These are phyloP conservation scores for Clarias magur DNA, from an alignment of 2,113 vertebrate genomes.

Conservation along the genomic window DNA sequence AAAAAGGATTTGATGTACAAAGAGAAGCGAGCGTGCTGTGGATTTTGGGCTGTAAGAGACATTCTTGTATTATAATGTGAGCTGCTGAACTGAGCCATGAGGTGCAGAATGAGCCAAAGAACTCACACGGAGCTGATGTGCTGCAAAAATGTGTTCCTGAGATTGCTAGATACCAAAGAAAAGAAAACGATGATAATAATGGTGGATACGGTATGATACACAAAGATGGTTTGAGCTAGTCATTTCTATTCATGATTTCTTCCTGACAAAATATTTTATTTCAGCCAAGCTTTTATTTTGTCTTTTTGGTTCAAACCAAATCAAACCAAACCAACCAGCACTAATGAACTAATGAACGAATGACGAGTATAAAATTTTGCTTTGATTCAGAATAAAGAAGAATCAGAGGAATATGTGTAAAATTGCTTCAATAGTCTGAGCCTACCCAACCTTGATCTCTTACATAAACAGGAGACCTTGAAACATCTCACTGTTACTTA, in stretches of 20 bases:
- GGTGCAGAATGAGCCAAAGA: neutral
- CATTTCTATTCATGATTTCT: neutral
- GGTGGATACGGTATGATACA: neutral
- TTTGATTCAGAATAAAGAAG: neutral
- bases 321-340: neutral
- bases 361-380: neutral
- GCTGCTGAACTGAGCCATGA: neutral
- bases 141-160: neutral
- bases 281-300: neutral
- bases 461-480: neutral
- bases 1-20: neutral
- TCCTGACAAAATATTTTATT: neutral
- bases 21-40: neutral
- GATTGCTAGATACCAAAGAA: neutral
- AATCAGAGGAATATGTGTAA: neutral
- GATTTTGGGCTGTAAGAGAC: neutral
- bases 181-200: neutral
- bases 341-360: no score
- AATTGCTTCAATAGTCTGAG: neutral
- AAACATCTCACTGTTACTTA: neutral
- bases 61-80: neutral
- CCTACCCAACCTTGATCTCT: neutral
- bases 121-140: neutral
- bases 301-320: neutral
- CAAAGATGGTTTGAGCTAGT: neutral